phyloP scores from a whole-genome alignment of 2,113 vertebrate genomes.

The Xenopus borealis region DNA sequence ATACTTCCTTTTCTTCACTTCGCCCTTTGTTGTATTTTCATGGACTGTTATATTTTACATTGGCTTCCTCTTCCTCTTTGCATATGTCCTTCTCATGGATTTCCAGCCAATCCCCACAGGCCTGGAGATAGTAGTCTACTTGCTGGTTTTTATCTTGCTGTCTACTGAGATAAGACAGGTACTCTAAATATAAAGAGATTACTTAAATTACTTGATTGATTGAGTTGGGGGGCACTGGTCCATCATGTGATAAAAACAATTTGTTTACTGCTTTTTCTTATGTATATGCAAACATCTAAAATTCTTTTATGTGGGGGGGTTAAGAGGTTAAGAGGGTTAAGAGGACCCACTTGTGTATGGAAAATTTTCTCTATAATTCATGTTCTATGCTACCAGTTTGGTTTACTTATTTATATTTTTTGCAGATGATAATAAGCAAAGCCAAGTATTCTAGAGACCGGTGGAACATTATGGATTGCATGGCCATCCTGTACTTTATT shows the following conservation, averaged over 20 bases:
- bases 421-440: slow-evolving; percentile 76
- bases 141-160: slow-evolving; percentile 84
- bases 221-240: too few relatives aligned
- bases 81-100: slow-evolving; percentile 87
- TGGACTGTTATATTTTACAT: slow-evolving; percentile 93
- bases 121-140: slow-evolving; percentile 82
- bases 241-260: too few relatives aligned
- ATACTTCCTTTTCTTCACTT: slow-evolving; percentile 75
- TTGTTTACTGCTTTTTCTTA: too few relatives aligned
- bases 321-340: too few relatives aligned
- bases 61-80: slow-evolving; percentile 87
- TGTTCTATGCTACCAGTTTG: too few relatives aligned
- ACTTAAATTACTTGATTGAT: too few relatives aligned
- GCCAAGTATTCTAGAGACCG: slow-evolving; percentile 81
- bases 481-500: slow-evolving; percentile 85
- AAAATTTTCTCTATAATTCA: too few relatives aligned
- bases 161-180: slow-evolving; percentile 95
- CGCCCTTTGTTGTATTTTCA: slow-evolving; percentile 91
- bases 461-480: slow-evolving; percentile 91
- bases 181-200: background rate
- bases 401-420: slow-evolving; percentile 48
- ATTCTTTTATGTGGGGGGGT: too few relatives aligned
- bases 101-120: slow-evolving; percentile 79
- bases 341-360: too few relatives aligned
- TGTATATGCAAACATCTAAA: too few relatives aligned